Percentiles rank a stretch among this genome's conserved stretches.
phyloP scores from a whole-genome alignment of 2,797 vertebrate species.

The Silurus lanzhouensis region DNA sequence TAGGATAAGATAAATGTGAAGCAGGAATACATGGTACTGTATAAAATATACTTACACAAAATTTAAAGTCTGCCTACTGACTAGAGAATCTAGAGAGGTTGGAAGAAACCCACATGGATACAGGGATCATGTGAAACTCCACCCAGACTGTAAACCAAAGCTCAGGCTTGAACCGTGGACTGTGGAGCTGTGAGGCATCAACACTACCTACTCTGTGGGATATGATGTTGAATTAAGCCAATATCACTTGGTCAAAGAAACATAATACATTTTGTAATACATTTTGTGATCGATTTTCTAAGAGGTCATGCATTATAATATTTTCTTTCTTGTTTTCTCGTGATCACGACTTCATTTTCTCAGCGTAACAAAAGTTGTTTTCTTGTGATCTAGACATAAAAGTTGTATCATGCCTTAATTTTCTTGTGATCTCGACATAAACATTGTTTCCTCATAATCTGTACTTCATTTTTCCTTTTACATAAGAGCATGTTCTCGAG shows the following conservation, averaged over 20 bases:
- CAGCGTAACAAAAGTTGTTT: no score
- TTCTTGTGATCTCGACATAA: no score
- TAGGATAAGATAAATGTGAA: not conserved
- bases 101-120: not conserved
- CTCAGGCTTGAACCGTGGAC: not conserved
- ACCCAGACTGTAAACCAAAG: not conserved
- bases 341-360: no score
- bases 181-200: not conserved
- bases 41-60: not conserved
- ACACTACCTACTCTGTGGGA: not conserved
- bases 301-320: no score
- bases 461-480: no score
- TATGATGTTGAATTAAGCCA: not conserved
- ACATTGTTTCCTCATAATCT: no score
- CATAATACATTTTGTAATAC: no score
- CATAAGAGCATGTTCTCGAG: no score
- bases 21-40: not conserved
- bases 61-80: not conserved
- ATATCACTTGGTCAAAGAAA: not conserved
- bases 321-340: no score
- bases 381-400: no score
- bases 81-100: not conserved
- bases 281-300: no score
- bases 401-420: no score
- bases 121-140: not conserved